Evolutionary conservation across 2,797 vertebrate species (phyloP).

Genomic region (Enteromius argenteus): DNA sequence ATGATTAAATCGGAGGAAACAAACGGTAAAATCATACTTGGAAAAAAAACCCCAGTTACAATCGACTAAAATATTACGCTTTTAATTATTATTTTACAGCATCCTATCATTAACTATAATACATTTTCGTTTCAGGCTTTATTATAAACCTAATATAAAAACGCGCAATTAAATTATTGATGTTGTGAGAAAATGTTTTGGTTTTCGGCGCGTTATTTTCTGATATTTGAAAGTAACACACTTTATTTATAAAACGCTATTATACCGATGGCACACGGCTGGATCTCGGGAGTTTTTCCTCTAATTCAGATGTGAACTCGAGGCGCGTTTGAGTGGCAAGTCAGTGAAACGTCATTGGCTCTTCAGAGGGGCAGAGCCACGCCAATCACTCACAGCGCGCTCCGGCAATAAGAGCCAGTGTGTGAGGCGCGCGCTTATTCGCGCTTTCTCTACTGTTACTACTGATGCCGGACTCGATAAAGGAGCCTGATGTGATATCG

Average conservation of each 20-base stretch:
- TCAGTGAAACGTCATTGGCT: slow-evolving; percentile 79
- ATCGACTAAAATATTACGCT: background rate
- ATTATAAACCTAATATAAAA: background rate
- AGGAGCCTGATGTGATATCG: slow-evolving; percentile 1
- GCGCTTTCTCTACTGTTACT: slow-evolving; percentile 63
- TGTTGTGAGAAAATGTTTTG: too few relatives aligned
- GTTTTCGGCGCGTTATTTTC: background rate
- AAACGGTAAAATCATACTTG: background rate
- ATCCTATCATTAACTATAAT: background rate
- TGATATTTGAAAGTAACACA: background rate
- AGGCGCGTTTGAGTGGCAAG: slow-evolving; percentile 67
- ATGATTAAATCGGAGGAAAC: background rate
- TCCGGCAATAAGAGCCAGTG: slow-evolving; percentile 71
- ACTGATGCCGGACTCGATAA: slow-evolving; percentile 47
- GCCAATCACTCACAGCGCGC: slow-evolving; percentile 73
- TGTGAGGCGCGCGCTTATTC: slow-evolving; percentile 71
- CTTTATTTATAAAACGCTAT: background rate
- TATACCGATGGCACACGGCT: slow-evolving; percentile 33
- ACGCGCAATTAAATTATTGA: background rate
- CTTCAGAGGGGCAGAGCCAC: slow-evolving; percentile 75
- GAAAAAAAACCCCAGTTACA: background rate
- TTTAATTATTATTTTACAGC: background rate
- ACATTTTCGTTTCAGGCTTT: background rate
- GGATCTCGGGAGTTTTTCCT: slow-evolving; percentile 38
- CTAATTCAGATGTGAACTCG: slow-evolving; percentile 53